Conservation (phyloP, 2,113 vertebrate species). For the Tupaia chinensis region DNA sequence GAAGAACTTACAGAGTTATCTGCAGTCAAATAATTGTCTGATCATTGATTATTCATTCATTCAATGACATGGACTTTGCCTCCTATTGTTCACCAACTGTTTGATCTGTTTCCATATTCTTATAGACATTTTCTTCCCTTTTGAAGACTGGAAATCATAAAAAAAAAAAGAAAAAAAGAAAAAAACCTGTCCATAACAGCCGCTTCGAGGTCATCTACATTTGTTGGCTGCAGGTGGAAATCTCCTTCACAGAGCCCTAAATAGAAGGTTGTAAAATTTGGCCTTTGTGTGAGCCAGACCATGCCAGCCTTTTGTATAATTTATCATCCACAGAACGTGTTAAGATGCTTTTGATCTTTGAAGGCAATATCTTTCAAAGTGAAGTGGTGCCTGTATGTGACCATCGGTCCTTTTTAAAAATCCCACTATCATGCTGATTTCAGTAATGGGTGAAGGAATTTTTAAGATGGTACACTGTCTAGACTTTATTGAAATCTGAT, state of each 20-base stretch:
- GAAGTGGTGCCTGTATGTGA: conserved; percentile 45
- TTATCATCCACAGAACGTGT: conserved; percentile 67
- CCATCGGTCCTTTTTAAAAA: not conserved
- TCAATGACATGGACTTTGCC: not conserved
- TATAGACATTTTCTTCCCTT: conserved; percentile 48
- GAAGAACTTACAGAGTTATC: conserved; percentile 56
- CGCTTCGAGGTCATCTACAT: conserved; percentile 72
- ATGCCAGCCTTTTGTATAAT: conserved; percentile 72
- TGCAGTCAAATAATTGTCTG: not conserved
- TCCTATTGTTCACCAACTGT: conserved; percentile 26
- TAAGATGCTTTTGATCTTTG: conserved; percentile 79
- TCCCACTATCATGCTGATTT: conserved; percentile 52
- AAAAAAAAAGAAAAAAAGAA: conserved; percentile 14
- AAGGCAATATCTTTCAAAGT: conserved; percentile 71
- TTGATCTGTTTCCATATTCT: conserved; percentile 66
- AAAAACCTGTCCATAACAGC: conserved; percentile 55
- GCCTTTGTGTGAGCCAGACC: conserved; percentile 69
- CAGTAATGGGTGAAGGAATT: not conserved
- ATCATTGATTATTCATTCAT: not conserved
- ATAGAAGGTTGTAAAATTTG: conserved; percentile 77
- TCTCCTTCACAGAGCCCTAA: conserved; percentile 70
- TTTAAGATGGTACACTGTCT: conserved; percentile 23
- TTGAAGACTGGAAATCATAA: conserved; percentile 75
- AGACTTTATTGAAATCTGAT: conserved; percentile 28
- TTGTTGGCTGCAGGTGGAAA: conserved; percentile 76